These are phyloP conservation scores for Styela clava DNA, from an alignment of 23 tunicate species.

Conservation along the genomic window DNA sequence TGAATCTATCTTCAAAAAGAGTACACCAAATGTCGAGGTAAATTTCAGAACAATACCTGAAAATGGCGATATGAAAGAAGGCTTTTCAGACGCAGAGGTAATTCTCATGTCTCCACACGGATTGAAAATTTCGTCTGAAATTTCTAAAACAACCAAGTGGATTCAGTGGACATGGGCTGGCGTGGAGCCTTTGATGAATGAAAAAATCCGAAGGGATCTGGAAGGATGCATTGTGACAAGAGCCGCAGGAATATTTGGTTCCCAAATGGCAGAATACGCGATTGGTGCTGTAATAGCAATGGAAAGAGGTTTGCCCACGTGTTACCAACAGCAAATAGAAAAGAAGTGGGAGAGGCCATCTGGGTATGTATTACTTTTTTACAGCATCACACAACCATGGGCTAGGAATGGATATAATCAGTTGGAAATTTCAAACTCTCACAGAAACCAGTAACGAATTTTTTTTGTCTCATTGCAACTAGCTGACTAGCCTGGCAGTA, in stretches of 20 bases:
- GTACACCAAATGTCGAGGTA: too few species aligned
- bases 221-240: constrained; percentile 16
- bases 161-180: constrained; percentile 46
- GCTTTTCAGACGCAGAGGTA: background rate
- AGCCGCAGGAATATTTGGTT: constrained; percentile 5
- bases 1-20: background rate
- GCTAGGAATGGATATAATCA: background rate
- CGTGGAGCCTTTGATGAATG: background rate
- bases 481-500: too few species aligned
- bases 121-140: background rate
- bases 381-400: background rate
- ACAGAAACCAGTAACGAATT: too few species aligned
- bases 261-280: constrained; percentile 33
- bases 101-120: background rate
- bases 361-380: background rate
- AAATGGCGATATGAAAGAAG: too few species aligned
- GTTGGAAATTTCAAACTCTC: background rate
- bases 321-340: background rate
- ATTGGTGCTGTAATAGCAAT: constrained; percentile 31
- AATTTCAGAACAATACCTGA: too few species aligned
- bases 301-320: constrained; percentile 37
- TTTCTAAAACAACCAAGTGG: constrained; percentile 29
- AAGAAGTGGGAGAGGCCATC: constrained; percentile 16
- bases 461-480: too few species aligned
- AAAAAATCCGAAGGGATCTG: background rate